phyloP scores from a whole-genome alignment of 1,140 invertebrate genomes.

The Macrosteles quadrilineatus region DNA sequence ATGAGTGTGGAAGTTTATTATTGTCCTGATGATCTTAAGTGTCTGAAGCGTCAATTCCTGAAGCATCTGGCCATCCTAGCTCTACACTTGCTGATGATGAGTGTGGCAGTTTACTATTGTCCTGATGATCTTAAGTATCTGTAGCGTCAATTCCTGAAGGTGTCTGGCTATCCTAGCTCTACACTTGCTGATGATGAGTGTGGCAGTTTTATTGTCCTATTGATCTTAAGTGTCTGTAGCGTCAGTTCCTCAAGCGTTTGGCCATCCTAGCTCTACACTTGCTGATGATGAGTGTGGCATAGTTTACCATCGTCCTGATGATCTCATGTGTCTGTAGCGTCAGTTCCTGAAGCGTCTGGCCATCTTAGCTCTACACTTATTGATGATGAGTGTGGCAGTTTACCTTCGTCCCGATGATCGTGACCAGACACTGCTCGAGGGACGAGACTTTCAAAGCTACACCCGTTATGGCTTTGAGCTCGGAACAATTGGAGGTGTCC shows the following conservation, averaged over 20 bases:
- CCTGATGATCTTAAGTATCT: no score
- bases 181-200: constrained; percentile 85
- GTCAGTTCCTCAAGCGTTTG: no score
- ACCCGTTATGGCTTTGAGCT: constrained; percentile 78
- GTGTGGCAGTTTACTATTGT: constrained; percentile 88
- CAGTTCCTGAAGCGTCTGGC: constrained; percentile 91
- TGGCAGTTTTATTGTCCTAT: no score
- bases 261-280: constrained; percentile 86
- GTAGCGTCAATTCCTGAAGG: no score
- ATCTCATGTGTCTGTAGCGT: no score
- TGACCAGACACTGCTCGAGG: constrained; percentile 55
- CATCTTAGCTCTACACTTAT: constrained; percentile 83
- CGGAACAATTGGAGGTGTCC: constrained; percentile 78
- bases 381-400: constrained; percentile 85
- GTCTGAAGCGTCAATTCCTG: no score
- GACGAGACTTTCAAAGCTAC: constrained; percentile 56
- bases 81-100: constrained; percentile 85
- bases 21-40: no score
- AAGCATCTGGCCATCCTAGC: constrained; percentile 82
- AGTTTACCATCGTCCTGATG: no score
- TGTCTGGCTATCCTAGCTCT: constrained; percentile 82
- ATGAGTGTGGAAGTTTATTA: no score
- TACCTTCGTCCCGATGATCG: constrained; percentile 75
- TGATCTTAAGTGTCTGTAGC: no score
- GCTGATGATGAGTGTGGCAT: no score